Evolutionary conservation across 2,888 invertebrate genomes (phyloP), one percentile per base, ranked within the genome.

Genomic region (Leptopilina drosophilae): DNA sequence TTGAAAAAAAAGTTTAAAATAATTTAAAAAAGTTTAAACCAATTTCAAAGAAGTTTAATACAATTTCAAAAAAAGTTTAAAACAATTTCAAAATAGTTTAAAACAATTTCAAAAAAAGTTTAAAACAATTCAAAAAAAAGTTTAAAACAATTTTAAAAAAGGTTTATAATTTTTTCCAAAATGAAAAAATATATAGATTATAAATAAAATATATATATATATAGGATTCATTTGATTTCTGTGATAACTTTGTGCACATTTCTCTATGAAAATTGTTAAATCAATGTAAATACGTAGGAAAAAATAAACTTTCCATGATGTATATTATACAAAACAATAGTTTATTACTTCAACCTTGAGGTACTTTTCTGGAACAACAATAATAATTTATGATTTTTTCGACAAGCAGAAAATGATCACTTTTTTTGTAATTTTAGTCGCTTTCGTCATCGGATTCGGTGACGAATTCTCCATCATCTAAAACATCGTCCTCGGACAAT

Each of bases 401-500:
- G 20, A 69, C 15, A 26, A 69, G 53, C 5, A 26, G 20, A 26
- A 69, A 49, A 49, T 14, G 11, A 69, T 2, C 11, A 49, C 12
- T 20, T 26, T 53, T 49, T 5, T 33, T 8, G 2, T 3, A 64
- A 79, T 76, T 69, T 85, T 66, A 85, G 77, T 84, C 82, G 26
- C 80, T 82, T 2, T 80, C 78, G 20, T 85, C 82, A 26, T 85
- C 80, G 42, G 80, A 83, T 53, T 85, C 85, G 0, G 86, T 82
- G 14, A 82, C 81, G 53, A 85, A 83, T 81, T 85, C 83, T 26
- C 83, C 84, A 59, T 86, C 79, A 62, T 85, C 85, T 5, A 85
- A 73, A 20, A 84, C 56, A 78, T 86, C 86, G 64, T 86, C 85
- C 0, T 86, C 86, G 0, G 86, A 86, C 6, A 86, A 76, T 80